Conservation (phyloP, 2,797 vertebrate genomes). For the Pipistrellus pipistrellus region DNA sequence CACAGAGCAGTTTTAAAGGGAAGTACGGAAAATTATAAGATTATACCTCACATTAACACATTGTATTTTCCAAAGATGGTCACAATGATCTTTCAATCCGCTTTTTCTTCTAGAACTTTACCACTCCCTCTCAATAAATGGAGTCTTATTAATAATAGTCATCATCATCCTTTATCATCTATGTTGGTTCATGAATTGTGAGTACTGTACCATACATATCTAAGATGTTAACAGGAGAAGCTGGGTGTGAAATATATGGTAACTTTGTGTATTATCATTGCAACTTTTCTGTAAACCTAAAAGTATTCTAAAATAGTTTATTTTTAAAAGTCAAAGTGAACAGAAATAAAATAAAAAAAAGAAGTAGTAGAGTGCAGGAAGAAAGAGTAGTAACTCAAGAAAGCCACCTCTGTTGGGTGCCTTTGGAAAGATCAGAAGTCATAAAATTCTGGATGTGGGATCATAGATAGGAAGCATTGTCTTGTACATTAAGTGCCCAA, state of each 20-base stretch:
- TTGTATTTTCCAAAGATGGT: neutral
- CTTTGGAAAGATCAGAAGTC: neutral
- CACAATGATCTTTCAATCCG: neutral
- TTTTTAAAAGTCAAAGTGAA: conserved; percentile 33
- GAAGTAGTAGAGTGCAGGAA: neutral
- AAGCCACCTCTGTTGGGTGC: neutral
- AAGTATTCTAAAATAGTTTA: neutral
- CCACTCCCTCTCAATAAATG: neutral
- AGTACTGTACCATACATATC: neutral
- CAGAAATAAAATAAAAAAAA: neutral
- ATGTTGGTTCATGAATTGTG: neutral
- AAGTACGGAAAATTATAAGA: neutral
- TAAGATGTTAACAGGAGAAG: neutral
- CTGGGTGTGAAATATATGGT: neutral
- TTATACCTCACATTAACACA: neutral
- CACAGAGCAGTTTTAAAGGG: neutral
- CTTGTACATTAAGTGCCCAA: neutral
- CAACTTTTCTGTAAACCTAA: neutral
- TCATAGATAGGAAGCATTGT: neutral
- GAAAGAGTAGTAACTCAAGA: conserved; percentile 19
- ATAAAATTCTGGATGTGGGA: conserved; percentile 11
- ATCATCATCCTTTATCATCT: neutral
- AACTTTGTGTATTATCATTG: neutral
- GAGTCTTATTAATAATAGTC: neutral
- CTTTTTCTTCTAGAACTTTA: neutral